Conservation (phyloP, 2,888 invertebrate genomes). For the Cantharis flavilabris region DNA sequence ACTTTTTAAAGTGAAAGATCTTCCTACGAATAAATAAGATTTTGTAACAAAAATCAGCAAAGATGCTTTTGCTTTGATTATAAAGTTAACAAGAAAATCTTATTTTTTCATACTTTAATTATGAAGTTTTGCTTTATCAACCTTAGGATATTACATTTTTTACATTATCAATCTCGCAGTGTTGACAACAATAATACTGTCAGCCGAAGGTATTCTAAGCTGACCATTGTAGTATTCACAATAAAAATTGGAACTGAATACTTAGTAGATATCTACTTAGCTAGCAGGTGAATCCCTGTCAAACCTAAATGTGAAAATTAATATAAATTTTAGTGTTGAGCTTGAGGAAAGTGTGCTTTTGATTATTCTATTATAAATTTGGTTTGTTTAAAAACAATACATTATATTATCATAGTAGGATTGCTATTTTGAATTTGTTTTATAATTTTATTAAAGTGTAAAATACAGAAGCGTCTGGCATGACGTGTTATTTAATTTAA, state of each 20-base stretch:
- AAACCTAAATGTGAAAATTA: too few species aligned
- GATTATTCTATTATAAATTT: background rate
- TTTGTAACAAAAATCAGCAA: background rate
- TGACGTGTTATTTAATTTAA: conserved; percentile 27
- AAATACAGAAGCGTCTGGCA: conserved; percentile 1
- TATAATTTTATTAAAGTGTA: background rate
- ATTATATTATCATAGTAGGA: background rate
- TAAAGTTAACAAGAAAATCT: background rate
- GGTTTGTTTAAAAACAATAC: background rate
- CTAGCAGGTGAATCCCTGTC: too few species aligned
- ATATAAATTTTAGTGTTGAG: background rate
- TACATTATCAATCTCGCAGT: too few species aligned
- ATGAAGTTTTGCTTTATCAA: too few species aligned
- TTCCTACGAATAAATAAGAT: background rate
- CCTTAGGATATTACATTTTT: too few species aligned
- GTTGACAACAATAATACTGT: too few species aligned
- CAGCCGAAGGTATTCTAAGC: too few species aligned
- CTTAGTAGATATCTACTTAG: too few species aligned
- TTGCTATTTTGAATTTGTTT: background rate
- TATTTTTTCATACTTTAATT: background rate
- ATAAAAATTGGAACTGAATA: too few species aligned
- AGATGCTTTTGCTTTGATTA: background rate
- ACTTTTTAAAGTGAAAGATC: background rate
- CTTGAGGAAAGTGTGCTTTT: too few species aligned
- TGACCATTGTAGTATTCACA: too few species aligned